Percentiles rank a stretch among this genome's conserved stretches.
Conservation (phyloP, 2,888 invertebrate genomes). For the Dasysyrphus tricinctus region DNA sequence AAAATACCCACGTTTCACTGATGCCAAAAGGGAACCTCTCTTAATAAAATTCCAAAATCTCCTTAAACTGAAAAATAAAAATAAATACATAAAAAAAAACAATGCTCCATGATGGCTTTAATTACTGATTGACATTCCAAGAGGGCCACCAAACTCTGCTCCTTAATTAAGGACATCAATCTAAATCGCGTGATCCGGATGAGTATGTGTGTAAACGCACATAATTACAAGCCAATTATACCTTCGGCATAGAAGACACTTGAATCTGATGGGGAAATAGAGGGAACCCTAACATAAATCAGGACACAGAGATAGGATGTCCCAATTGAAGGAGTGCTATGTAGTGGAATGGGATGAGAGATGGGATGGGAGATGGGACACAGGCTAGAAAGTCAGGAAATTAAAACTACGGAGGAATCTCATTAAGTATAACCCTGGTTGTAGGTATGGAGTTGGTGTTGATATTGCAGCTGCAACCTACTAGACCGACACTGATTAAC, state of each 20-base stretch:
- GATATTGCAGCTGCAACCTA: constrained; percentile 67
- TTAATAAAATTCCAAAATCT: constrained; percentile 52
- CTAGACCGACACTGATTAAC: constrained; percentile 75
- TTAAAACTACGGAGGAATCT: constrained; percentile 71
- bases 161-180: constrained; percentile 75
- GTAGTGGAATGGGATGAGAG: constrained; percentile 7
- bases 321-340: constrained; percentile 18
- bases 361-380: constrained; percentile 10
- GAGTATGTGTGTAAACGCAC: constrained; percentile 73
- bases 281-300: constrained; percentile 68
- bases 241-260: constrained; percentile 46
- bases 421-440: constrained; percentile 60
- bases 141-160: constrained; percentile 39
- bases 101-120: constrained; percentile 38
- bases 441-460: constrained; percentile 5
- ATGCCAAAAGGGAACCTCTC: neutral
- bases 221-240: constrained; percentile 74
- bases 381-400: constrained; percentile 72
- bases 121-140: constrained; percentile 72
- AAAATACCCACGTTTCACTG: neutral
- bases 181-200: constrained; percentile 57
- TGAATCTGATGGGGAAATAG: constrained; percentile 20
- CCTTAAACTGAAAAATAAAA: constrained; percentile 32
- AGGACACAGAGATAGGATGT: constrained; percentile 51
- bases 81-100: constrained; percentile 21